These are phyloP conservation scores for Caenorhabditis latens DNA, from an alignment of 1,140 invertebrate genomes.

Conservation along the genomic window DNA sequence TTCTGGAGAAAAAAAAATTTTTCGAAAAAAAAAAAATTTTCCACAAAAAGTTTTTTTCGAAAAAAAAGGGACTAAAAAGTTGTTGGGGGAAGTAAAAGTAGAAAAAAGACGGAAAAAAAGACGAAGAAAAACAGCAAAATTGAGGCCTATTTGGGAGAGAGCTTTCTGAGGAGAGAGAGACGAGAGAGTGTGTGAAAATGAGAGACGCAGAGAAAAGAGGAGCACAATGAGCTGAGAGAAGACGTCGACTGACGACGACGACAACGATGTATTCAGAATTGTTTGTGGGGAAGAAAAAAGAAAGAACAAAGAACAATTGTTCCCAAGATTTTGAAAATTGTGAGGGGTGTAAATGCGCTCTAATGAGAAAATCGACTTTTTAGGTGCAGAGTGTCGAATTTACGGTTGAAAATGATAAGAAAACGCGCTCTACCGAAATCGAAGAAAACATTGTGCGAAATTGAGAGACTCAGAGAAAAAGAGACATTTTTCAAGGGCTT, in stretches of 20 bases:
- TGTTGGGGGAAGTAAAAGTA: neutral
- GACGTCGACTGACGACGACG: neutral
- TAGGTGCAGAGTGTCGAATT: no score
- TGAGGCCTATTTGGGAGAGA: slow-evolving; percentile 32
- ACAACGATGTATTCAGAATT: neutral
- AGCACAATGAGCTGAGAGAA: slow-evolving; percentile 12
- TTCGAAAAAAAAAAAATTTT: no score
- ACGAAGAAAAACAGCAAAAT: slow-evolving; percentile 42
- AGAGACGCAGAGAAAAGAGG: neutral
- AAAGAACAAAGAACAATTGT: slow-evolving; percentile 23
- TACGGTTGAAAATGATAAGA: no score
- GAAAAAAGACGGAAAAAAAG: neutral
- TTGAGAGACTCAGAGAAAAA: no score
- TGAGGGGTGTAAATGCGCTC: no score
- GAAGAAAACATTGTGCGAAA: no score
- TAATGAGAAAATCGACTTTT: no score
- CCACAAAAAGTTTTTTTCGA: no score
- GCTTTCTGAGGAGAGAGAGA: neutral
- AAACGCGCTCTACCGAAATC: no score
- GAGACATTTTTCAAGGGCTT: no score
- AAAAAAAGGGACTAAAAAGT: no score
- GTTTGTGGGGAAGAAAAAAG: neutral
- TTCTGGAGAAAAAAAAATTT: no score
- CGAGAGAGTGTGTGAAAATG: neutral
- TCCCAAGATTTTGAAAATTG: neutral